phyloP scores from a whole-genome alignment of 2,113 vertebrate genomes.

The Otolemur garnettii region DNA sequence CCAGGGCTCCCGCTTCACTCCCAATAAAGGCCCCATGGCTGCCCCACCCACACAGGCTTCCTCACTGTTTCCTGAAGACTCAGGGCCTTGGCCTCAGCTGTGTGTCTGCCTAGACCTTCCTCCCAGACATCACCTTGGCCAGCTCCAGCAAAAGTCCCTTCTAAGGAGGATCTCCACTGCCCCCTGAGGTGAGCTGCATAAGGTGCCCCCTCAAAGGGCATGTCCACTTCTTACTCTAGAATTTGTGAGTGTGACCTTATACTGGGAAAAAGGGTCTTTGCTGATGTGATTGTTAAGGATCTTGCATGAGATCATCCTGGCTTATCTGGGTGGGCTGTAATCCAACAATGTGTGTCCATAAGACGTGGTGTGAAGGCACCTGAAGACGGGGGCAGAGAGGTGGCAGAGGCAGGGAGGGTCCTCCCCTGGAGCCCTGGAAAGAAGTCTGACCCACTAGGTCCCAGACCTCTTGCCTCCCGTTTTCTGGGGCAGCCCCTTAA shows the following conservation, averaged over 20 bases:
- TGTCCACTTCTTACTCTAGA: not conserved
- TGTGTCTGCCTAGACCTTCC: not conserved
- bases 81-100: no score
- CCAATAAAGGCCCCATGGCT: no score
- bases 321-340: no score
- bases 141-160: not conserved
- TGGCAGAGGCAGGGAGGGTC: fast-evolving
- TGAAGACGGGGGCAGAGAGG: fast-evolving
- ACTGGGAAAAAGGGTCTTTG: not conserved
- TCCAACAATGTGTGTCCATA: fast-evolving
- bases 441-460: not conserved
- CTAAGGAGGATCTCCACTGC: not conserved
- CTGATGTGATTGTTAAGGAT: not conserved
- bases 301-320: not conserved
- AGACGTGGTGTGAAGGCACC: not conserved
- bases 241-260: not conserved
- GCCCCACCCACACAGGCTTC: no score
- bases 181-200: not conserved
- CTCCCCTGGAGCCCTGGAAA: fast-evolving
- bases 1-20: no score
- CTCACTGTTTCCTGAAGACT: no score
- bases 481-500: not conserved
- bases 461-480: not conserved
- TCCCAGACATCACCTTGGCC: not conserved
- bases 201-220: not conserved